These are phyloP conservation scores for Lasioglossum malachurum DNA, from an alignment of 2,888 invertebrate species.

Conservation along the genomic window DNA sequence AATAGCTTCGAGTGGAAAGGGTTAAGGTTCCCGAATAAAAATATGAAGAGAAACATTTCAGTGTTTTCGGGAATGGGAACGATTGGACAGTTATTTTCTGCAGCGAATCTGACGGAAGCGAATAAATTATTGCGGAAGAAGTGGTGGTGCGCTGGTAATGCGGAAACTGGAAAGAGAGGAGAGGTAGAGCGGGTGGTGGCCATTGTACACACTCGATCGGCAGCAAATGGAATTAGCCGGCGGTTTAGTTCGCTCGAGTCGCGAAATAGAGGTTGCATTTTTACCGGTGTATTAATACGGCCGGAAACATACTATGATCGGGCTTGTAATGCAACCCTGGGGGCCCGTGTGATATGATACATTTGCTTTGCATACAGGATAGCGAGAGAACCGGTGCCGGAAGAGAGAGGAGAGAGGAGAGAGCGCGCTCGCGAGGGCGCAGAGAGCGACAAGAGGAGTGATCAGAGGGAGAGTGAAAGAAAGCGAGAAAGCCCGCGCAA, in stretches of 20 bases:
- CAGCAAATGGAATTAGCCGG: slow-evolving; percentile 79
- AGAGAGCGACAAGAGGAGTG: slow-evolving; percentile 49
- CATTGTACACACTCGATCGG: slow-evolving; percentile 44
- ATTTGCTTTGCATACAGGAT: slow-evolving; percentile 80
- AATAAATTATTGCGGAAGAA: slow-evolving; percentile 40
- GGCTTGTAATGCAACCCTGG: slow-evolving; percentile 83
- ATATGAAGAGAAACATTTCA: background rate
- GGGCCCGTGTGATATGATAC: slow-evolving; percentile 82
- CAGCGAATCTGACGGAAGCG: background rate
- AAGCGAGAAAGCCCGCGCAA: slow-evolving; percentile 58
- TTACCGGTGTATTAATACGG: slow-evolving; percentile 81
- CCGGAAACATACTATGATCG: slow-evolving; percentile 82
- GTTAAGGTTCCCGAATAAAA: background rate
- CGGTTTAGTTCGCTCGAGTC: slow-evolving; percentile 74
- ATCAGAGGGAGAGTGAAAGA: slow-evolving; percentile 51
- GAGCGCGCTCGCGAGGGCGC: slow-evolving; percentile 35
- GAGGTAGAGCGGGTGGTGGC: background rate
- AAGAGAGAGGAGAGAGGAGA: slow-evolving; percentile 30
- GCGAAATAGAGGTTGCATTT: slow-evolving; percentile 79
- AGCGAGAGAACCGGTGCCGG: slow-evolving; percentile 53
- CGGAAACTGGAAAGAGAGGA: slow-evolving; percentile 9
- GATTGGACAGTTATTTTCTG: slow-evolving; percentile 10
- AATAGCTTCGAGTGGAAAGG: too few species aligned
- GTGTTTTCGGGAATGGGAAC: background rate
- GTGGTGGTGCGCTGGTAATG: background rate